Percentiles rank a stretch among this genome's conserved stretches.
Evolutionary conservation across 2,888 invertebrate species (phyloP).

Genomic region (Cremastinae sp.): DNA sequence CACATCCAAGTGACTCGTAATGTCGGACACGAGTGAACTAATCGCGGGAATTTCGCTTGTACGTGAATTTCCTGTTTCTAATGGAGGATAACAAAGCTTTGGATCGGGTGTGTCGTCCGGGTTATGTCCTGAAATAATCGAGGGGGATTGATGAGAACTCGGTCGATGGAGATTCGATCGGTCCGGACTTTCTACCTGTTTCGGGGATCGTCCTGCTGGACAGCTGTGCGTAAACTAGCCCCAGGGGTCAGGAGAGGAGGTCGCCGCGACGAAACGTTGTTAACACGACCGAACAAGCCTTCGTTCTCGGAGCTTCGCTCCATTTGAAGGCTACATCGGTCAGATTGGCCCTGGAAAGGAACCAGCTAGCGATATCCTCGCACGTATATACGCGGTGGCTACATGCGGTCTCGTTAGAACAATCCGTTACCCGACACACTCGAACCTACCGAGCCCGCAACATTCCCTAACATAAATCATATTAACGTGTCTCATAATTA

Average conservation of each 20-base stretch:
- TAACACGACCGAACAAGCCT: conserved; percentile 40
- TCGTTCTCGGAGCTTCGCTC: conserved; percentile 22
- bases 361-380: conserved; percentile 31
- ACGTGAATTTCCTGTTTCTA: conserved; percentile 48
- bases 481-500: conserved; percentile 43
- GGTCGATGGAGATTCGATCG: conserved; percentile 39
- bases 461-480: conserved; percentile 37
- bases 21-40: too few relatives aligned
- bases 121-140: conserved; percentile 23
- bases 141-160: too few relatives aligned
- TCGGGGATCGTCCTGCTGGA: background rate
- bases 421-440: conserved; percentile 73
- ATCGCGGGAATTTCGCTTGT: conserved; percentile 51
- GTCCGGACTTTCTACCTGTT: conserved; percentile 21
- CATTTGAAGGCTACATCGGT: too few relatives aligned
- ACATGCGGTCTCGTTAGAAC: conserved; percentile 69
- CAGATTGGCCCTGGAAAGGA: conserved; percentile 25
- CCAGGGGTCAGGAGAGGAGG: background rate
- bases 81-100: too few relatives aligned
- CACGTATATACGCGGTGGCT: conserved; percentile 11
- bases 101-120: too few relatives aligned
- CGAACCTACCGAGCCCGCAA: too few relatives aligned
- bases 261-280: conserved; percentile 39
- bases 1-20: too few relatives aligned
- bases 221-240: background rate